phyloP scores from a whole-genome alignment of 92 coral and sea anemone species.

The Paragorgia papillata region DNA sequence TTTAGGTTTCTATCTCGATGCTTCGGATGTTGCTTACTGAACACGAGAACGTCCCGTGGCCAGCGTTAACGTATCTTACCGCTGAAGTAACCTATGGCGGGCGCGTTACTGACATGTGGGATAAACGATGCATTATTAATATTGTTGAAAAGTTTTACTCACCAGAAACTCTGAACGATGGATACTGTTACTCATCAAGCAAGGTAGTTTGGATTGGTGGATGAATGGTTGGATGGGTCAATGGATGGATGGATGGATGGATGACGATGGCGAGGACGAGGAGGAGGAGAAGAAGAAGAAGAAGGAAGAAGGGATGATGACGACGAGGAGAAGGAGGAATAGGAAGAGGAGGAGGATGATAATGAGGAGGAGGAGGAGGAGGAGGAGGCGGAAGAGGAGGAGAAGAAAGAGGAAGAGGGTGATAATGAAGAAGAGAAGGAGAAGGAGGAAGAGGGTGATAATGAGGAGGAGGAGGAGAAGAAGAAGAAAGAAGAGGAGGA shows the following conservation, averaged over 20 bases:
- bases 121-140: constrained; percentile 88
- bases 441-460: too few relatives aligned
- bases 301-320: too few relatives aligned
- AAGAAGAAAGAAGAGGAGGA: too few relatives aligned
- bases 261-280: neutral
- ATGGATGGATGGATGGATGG: too few relatives aligned
- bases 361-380: too few relatives aligned
- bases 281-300: neutral
- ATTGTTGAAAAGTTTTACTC: constrained; percentile 77
- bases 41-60: constrained; percentile 94
- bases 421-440: too few relatives aligned
- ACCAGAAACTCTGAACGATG: constrained; percentile 74
- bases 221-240: too few relatives aligned
- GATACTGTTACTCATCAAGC: constrained; percentile 79
- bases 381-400: too few relatives aligned
- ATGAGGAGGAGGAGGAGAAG: too few relatives aligned
- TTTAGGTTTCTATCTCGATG: constrained; percentile 91
- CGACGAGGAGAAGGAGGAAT: too few relatives aligned
- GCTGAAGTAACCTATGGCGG: constrained; percentile 98
- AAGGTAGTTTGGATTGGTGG: constrained; percentile 47
- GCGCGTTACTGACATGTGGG: constrained; percentile 96
- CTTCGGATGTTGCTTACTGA: constrained; percentile 87
- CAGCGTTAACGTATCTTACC: constrained; percentile 79
- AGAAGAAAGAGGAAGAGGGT: too few relatives aligned
- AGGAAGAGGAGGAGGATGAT: too few relatives aligned